Base-by-base conservation (phyloP, 2,113 vertebrate species). In the Naja naja region DNA sequence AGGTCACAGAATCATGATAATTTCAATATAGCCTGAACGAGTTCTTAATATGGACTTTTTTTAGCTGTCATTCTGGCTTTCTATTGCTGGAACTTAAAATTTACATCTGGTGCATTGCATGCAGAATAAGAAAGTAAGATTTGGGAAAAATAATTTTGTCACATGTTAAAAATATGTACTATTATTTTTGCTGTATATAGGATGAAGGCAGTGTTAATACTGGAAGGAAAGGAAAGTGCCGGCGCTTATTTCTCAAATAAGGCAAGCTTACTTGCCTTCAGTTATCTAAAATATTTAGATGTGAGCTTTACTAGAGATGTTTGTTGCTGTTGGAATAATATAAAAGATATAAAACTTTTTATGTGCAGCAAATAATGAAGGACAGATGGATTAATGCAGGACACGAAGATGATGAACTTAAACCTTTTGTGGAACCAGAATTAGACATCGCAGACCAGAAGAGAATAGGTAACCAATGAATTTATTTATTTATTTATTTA, bases 381-480 rank as follows among this genome's bases (percentile, higher is more conserved):
- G 99, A 99, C 97, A 98, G 99, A 90, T 99, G 99, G 99, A 99
- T 99, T 97, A 99, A 99, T 30, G 98, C 99, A 56, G 99, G 99
- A 39, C 98, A 99, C 53, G 99, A 99, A 27, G 99, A 99, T 25
- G 99, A 99, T 52, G 99, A 99, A 91, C 98, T 99, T 30, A 99
- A 99, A 97, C 99, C 99, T 85, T 99, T 99, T 93, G 97, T 98
- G 47, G 99, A 99, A 95, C 99, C 99, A 90, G 99, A 99, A 94
- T 95, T 99, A 94, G 99, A 99, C 97, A 99, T 99, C 97, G 98
- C 98, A 9, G 99, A 99, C 96, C 98, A 99, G 97, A 99, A 99
- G 96, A 98, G 99, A 98, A 99, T 99, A 98, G 99, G 99, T 99
- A 98, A 97, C 47, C 0, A 10, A 58, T 0, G 52, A 95, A n/a